Conservation (phyloP, 53 echinoderm and acorn worm genomes). For the Astropecten irregularis region DNA sequence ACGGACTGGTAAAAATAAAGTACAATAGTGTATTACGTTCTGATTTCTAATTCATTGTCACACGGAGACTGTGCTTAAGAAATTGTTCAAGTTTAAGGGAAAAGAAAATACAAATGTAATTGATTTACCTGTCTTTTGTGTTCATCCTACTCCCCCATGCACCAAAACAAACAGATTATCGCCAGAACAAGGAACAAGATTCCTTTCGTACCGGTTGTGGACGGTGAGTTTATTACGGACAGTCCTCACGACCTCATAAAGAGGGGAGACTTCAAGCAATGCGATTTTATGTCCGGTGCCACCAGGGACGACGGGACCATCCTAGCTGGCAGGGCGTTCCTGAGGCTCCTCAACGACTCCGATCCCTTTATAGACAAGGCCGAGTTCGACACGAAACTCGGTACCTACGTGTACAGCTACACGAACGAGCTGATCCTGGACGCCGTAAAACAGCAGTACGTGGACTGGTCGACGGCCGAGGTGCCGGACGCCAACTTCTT, state of each 20-base stretch:
- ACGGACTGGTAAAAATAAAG: no score
- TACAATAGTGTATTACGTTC: no score
- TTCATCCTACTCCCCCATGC: no score
- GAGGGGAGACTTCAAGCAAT: conserved; percentile 57
- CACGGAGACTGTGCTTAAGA: no score
- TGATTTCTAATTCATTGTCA: no score
- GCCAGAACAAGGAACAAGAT: conserved; percentile 38
- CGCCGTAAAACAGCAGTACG: conserved; percentile 70
- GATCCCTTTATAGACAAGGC: conserved; percentile 1
- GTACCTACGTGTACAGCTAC: background rate
- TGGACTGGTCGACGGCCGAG: conserved; percentile 79
- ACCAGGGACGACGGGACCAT: conserved; percentile 67
- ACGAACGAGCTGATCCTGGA: conserved; percentile 66
- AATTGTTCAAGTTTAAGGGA: no score
- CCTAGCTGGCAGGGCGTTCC: conserved; percentile 46
- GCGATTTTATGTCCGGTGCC: conserved; percentile 58
- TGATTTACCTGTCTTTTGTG: no score
- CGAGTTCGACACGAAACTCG: conserved; percentile 12
- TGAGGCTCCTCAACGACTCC: conserved; percentile 5
- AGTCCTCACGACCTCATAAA: conserved; percentile 28
- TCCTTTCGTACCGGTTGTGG: conserved; percentile 65
- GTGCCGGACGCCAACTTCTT: conserved; percentile 75
- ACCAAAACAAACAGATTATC: conserved; percentile 27
- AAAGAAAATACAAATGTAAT: no score
- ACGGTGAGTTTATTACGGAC: conserved; percentile 58